phyloP scores from a whole-genome alignment of 2,888 invertebrate species.

The Archaeoteleia sp. region DNA sequence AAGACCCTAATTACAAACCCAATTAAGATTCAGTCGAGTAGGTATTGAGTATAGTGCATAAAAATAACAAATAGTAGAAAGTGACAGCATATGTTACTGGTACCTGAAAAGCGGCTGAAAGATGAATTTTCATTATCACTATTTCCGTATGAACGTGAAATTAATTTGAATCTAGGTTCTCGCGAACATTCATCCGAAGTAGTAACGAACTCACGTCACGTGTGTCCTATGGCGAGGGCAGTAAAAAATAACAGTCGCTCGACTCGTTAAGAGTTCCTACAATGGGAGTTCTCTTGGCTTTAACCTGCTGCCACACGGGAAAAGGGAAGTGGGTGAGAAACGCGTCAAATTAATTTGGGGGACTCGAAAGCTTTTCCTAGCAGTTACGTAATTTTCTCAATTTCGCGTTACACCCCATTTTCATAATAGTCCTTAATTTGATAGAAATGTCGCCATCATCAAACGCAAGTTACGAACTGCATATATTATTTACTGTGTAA shows the following conservation, averaged over 20 bases:
- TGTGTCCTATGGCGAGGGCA: slow-evolving; percentile 43
- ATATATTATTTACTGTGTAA: not conserved
- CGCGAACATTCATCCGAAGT: slow-evolving; percentile 36
- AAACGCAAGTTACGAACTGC: not conserved
- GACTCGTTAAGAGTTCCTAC: slow-evolving; percentile 47
- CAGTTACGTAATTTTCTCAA: slow-evolving; percentile 35
- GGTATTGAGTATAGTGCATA: slow-evolving; percentile 42
- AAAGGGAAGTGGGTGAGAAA: slow-evolving; percentile 37
- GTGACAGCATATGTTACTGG: slow-evolving; percentile 53
- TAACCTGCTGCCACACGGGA: slow-evolving; percentile 17
- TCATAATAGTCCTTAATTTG: slow-evolving; percentile 31
- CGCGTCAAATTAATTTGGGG: slow-evolving; percentile 44
- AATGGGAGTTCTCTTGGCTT: slow-evolving; percentile 39
- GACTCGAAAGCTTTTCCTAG: slow-evolving; percentile 23
- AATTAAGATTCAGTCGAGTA: too few relatives aligned
- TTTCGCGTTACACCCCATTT: slow-evolving; percentile 31
- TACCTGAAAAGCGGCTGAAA: slow-evolving; percentile 44
- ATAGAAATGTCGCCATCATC: slow-evolving; percentile 1
- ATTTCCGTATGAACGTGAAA: slow-evolving; percentile 50
- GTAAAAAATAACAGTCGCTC: slow-evolving; percentile 53
- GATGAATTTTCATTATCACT: slow-evolving; percentile 57
- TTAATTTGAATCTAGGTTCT: slow-evolving; percentile 53
- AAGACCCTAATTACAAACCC: too few relatives aligned
- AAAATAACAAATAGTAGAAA: slow-evolving; percentile 53
- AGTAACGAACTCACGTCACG: slow-evolving; percentile 55